Evolutionary conservation across 2,797 vertebrate species (phyloP).

Genomic region (Sebastes umbrosus): DNA sequence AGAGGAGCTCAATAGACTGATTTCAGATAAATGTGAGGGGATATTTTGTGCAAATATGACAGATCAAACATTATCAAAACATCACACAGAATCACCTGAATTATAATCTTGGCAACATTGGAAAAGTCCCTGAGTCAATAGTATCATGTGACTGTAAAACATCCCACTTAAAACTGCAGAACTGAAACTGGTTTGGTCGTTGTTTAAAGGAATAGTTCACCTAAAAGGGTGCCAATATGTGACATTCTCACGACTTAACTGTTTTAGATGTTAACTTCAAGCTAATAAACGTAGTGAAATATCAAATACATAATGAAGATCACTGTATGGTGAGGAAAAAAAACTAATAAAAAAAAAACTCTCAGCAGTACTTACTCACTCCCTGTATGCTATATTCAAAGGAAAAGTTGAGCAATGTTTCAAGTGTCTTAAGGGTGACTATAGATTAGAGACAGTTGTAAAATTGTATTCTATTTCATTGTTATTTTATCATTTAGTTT

Average conservation of each 20-base stretch:
- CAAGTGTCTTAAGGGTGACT: no score
- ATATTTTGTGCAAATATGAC: background rate
- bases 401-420: no score
- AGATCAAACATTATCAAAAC: background rate
- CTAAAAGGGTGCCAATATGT: background rate
- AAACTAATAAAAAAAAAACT: no score
- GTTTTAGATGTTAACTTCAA: background rate
- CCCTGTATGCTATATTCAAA: no score
- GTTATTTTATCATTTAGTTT: no score
- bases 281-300: background rate
- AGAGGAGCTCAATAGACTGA: background rate
- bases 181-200: background rate
- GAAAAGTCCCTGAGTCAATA: background rate
- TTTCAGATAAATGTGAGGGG: background rate
- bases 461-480: no score
- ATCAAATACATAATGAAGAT: background rate
- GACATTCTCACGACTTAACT: background rate
- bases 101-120: background rate
- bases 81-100: background rate
- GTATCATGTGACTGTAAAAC: background rate
- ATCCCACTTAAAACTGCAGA: background rate
- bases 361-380: fast-evolving
- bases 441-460: fast-evolving
- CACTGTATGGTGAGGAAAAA: no score
- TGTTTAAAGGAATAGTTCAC: background rate